A percentile compares a stretch with the other conserved stretches of the same genome.
Conservation (phyloP, 1,140 invertebrate genomes). For the Spodoptera litura region DNA sequence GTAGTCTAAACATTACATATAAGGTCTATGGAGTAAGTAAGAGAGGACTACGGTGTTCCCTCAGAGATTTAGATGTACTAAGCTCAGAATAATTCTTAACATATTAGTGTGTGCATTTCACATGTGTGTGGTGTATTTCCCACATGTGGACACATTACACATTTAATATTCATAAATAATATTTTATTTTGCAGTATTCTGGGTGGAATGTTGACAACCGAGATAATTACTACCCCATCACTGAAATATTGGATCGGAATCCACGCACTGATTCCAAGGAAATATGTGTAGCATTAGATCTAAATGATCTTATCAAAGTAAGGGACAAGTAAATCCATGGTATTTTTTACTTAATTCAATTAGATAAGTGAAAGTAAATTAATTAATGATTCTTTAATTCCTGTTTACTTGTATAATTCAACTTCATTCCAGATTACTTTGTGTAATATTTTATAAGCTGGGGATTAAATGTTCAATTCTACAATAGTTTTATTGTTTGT, state of each 20-base stretch:
- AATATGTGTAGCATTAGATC: conserved; percentile 85
- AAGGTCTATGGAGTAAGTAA: no score
- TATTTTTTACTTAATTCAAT: conserved; percentile 76
- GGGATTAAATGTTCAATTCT: conserved; percentile 79
- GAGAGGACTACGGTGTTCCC: no score
- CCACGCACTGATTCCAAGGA: conserved; percentile 84
- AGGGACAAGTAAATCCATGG: conserved; percentile 82
- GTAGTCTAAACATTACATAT: no score
- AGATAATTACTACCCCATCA: conserved; percentile 88
- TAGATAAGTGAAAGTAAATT: conserved; percentile 81
- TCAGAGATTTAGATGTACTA: no score
- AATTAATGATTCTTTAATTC: conserved; percentile 76
- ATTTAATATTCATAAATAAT: conserved; percentile 33
- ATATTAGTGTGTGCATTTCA: not conserved
- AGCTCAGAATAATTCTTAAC: no score
- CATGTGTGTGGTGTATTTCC: no score
- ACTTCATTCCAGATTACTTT: conserved; percentile 84
- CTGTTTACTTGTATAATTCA: conserved; percentile 81
- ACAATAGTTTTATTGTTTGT: conserved; percentile 52
- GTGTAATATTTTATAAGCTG: conserved; percentile 82
- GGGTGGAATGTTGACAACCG: conserved; percentile 90
- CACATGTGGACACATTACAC: not conserved
- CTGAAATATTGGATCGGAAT: conserved; percentile 85
- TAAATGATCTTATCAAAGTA: conserved; percentile 85
- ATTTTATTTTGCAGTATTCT: conserved; percentile 87